Conservation (phyloP, 2,888 invertebrate species). For the Athalia circularis region DNA sequence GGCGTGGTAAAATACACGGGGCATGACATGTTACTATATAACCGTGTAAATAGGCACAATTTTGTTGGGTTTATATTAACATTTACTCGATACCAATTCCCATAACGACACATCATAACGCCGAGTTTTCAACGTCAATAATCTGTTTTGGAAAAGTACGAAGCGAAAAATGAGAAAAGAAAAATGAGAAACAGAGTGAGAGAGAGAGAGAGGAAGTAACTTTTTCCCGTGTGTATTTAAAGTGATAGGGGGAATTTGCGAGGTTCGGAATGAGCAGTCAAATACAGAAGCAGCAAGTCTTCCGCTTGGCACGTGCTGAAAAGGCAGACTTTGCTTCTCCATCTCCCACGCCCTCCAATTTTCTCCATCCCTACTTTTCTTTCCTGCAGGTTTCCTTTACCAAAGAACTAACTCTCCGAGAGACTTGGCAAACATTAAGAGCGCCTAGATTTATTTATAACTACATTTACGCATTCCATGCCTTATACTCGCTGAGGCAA, state of each 20-base stretch:
- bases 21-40: no score
- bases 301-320: slow-evolving; percentile 34
- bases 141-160: no score
- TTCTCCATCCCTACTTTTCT: not conserved
- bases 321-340: slow-evolving; percentile 18
- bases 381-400: slow-evolving; percentile 16
- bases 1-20: slow-evolving; percentile 5
- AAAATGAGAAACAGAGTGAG: no score
- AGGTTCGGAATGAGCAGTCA: slow-evolving; percentile 29
- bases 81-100: no score
- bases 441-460: slow-evolving; percentile 74
- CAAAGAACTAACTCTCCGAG: slow-evolving; percentile 21
- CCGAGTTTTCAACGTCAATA: no score
- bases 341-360: slow-evolving; percentile 11
- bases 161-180: no score
- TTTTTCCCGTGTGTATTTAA: not conserved
- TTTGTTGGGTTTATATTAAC: no score
- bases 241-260: slow-evolving; percentile 21
- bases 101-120: no score
- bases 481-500: slow-evolving; percentile 50
- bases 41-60: no score
- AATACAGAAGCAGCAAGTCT: slow-evolving; percentile 37
- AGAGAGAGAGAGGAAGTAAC: no score
- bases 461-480: slow-evolving; percentile 73
- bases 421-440: slow-evolving; percentile 69